Conservation (phyloP, 1,140 invertebrate genomes). For the Papilio polytes region DNA sequence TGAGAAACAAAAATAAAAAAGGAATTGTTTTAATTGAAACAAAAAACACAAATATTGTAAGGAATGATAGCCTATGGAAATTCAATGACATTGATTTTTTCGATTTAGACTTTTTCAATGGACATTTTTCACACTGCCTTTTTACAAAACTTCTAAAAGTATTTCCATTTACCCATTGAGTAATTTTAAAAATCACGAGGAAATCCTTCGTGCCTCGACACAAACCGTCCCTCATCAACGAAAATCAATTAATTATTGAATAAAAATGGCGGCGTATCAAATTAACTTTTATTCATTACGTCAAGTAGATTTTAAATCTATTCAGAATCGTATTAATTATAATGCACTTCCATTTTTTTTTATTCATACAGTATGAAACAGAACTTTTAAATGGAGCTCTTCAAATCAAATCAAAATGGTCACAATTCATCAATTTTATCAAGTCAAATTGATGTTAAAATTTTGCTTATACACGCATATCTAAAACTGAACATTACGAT, state of each 20-base stretch:
- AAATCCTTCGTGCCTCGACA: neutral
- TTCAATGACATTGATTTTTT: neutral
- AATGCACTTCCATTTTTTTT: neutral
- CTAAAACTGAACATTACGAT: no score
- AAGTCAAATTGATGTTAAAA: no score
- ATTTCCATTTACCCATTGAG: slow-evolving; percentile 10
- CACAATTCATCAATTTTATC: no score
- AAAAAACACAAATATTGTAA: no score
- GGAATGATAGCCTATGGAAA: no score
- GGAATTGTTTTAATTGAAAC: no score
- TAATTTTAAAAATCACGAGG: neutral
- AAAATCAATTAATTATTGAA: neutral
- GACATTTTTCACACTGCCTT: neutral
- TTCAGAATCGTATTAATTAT: neutral
- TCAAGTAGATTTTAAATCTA: neutral
- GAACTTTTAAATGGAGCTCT: no score
- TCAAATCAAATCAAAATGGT: no score
- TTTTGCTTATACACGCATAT: no score
- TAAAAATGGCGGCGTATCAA: neutral
- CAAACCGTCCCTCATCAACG: neutral
- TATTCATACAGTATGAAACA: no score
- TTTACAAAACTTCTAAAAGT: neutral
- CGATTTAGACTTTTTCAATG: neutral
- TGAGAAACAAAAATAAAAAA: no score
- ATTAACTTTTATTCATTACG: neutral